Percentiles rank a stretch among this genome's conserved stretches.
These are phyloP conservation scores for Dolichomitus sp. DNA, from an alignment of 2,888 invertebrate genomes.

Conservation along the genomic window DNA sequence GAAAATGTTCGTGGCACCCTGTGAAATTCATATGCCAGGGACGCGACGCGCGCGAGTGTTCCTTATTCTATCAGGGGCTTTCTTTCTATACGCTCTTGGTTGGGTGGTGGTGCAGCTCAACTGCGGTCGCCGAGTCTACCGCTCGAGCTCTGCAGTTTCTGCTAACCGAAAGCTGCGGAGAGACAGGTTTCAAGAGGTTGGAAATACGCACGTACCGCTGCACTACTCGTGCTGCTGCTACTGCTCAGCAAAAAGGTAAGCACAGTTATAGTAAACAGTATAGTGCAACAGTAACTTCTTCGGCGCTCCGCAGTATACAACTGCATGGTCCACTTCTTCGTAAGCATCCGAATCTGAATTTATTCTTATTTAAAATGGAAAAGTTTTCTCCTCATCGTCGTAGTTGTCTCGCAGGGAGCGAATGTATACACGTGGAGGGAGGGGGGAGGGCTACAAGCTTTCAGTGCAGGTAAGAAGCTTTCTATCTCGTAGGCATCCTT, in stretches of 20 bases:
- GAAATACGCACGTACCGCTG: neutral
- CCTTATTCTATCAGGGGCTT: constrained; percentile 59
- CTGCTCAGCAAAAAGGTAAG: neutral
- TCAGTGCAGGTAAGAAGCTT: constrained; percentile 31
- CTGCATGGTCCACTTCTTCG: constrained; percentile 49
- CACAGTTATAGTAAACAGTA: constrained; percentile 14
- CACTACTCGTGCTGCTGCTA: neutral
- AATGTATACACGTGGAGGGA: neutral
- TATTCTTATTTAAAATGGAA: constrained; percentile 82
- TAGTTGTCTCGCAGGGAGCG: constrained; percentile 25
- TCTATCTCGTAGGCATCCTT: constrained; percentile 1
- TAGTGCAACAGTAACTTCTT: constrained; percentile 24
- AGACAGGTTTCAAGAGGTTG: constrained; percentile 9
- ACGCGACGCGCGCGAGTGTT: constrained; percentile 70
- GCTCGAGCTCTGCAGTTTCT: constrained; percentile 1
- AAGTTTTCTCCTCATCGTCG: constrained; percentile 74
- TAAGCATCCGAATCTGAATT: constrained; percentile 77
- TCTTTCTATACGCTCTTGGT: constrained; percentile 17
- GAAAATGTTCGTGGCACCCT: constrained; percentile 55
- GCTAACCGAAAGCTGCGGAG: constrained; percentile 17
- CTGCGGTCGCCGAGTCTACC: neutral
- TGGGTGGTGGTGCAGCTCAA: constrained; percentile 9
- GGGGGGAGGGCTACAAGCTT: constrained; percentile 32
- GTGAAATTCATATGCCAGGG: constrained; percentile 71
- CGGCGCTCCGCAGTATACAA: constrained; percentile 17